Evolutionary conservation across 2,113 vertebrate genomes (phyloP).

Genomic region (Plestiodon gilberti): DNA sequence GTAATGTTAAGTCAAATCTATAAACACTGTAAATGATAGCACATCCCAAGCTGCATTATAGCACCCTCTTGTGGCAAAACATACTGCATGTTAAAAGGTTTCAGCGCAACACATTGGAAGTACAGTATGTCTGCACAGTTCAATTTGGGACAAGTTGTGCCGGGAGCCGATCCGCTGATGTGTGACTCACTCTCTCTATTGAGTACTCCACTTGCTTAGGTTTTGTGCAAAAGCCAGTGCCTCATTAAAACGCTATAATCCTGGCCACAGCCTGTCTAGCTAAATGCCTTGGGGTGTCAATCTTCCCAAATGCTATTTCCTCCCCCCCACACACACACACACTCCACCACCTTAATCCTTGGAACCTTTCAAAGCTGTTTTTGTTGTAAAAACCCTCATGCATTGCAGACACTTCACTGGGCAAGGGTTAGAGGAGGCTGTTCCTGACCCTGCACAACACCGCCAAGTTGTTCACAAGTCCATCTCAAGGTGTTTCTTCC

Average conservation of each 20-base stretch:
- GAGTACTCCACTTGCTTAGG: too few relatives aligned
- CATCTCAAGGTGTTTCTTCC: not conserved
- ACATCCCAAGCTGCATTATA: conserved; percentile 36
- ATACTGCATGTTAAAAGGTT: not conserved
- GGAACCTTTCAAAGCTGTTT: not conserved
- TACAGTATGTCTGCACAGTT: not conserved
- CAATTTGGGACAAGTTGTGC: not conserved
- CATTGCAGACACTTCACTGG: too few relatives aligned
- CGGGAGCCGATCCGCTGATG: not conserved
- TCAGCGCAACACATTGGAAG: not conserved
- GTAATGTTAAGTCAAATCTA: not conserved
- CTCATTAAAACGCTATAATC: not conserved
- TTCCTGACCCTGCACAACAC: not conserved
- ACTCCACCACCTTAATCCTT: not conserved
- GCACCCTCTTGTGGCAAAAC: conserved; percentile 71
- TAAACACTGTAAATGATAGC: not conserved
- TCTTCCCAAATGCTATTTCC: not conserved
- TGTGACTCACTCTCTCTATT: not conserved
- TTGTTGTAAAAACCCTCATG: not conserved
- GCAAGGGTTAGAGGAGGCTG: too few relatives aligned
- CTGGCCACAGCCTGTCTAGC: not conserved
- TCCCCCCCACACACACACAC: not conserved
- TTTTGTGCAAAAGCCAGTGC: not conserved
- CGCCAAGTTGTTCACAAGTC: not conserved
- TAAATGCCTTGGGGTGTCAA: not conserved